phyloP scores from a whole-genome alignment of 2,888 invertebrate genomes.

The Cantharis rufa region DNA sequence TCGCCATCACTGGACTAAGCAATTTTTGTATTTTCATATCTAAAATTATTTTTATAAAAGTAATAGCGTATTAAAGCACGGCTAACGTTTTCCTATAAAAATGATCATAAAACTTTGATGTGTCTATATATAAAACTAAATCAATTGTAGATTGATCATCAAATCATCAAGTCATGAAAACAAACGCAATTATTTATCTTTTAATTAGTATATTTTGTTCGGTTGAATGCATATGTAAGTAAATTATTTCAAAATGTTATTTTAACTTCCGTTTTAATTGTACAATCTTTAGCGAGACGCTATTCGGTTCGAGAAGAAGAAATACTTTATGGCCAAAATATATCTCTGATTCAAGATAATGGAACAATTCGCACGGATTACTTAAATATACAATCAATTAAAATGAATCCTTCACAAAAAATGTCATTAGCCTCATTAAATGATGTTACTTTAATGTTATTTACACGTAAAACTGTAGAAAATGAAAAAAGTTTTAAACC shows the following conservation, averaged over 20 bases:
- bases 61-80: background rate
- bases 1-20: no score
- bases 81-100: background rate
- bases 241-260: background rate
- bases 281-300: background rate
- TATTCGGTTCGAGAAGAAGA: background rate
- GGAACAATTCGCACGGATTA: background rate
- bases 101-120: background rate
- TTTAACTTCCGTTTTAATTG: background rate
- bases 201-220: background rate
- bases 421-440: background rate
- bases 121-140: background rate
- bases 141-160: background rate
- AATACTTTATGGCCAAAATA: background rate
- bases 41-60: background rate
- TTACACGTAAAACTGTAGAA: constrained; percentile 36
- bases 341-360: background rate
- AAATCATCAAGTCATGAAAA: background rate
- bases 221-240: background rate
- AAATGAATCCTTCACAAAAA: background rate
- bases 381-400: background rate
- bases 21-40: no score
- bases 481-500: constrained; percentile 19
- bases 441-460: constrained; percentile 37
- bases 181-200: background rate